phyloP scores from a whole-genome alignment of 1,140 invertebrate genomes.

The Sesamia nonagrioides region DNA sequence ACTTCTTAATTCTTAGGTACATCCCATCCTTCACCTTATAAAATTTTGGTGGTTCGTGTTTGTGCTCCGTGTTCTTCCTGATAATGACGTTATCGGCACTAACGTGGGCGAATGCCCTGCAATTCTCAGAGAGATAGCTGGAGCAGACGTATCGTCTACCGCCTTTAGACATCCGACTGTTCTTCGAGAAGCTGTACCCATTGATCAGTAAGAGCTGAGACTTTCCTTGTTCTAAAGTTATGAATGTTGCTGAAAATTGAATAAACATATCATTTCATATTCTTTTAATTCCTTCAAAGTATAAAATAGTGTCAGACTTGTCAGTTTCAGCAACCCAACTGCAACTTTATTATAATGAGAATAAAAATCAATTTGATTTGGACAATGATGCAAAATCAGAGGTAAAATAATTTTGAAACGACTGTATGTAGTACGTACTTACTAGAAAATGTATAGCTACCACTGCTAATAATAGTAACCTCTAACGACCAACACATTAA shows the following conservation, averaged over 20 bases:
- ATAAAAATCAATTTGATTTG: too few relatives aligned
- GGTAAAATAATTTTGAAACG: too few relatives aligned
- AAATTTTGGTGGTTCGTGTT: conserved; percentile 50
- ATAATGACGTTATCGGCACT: conserved; percentile 29
- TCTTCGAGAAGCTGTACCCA: conserved; percentile 64
- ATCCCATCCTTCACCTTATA: not conserved
- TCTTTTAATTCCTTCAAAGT: too few relatives aligned
- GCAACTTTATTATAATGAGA: too few relatives aligned
- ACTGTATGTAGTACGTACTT: too few relatives aligned
- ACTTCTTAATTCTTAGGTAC: not conserved
- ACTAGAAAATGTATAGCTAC: too few relatives aligned
- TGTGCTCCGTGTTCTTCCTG: conserved; percentile 51
- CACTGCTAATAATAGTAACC: too few relatives aligned
- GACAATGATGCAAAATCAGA: too few relatives aligned
- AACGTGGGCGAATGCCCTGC: conserved; percentile 48
- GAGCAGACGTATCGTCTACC: conserved; percentile 66
- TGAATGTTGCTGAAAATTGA: conserved; percentile 61
- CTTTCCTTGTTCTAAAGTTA: conserved; percentile 56
- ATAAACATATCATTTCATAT: not conserved
- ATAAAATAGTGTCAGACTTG: too few relatives aligned
- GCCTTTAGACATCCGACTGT: conserved; percentile 51
- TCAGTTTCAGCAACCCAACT: too few relatives aligned
- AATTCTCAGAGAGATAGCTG: conserved; percentile 40
- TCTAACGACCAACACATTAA: too few relatives aligned
- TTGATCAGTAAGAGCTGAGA: conserved; percentile 58